A percentile compares a stretch with the other conserved stretches of the same genome.
Evolutionary conservation across 2,888 invertebrate genomes (phyloP).

Genomic region (Torymus texanus): DNA sequence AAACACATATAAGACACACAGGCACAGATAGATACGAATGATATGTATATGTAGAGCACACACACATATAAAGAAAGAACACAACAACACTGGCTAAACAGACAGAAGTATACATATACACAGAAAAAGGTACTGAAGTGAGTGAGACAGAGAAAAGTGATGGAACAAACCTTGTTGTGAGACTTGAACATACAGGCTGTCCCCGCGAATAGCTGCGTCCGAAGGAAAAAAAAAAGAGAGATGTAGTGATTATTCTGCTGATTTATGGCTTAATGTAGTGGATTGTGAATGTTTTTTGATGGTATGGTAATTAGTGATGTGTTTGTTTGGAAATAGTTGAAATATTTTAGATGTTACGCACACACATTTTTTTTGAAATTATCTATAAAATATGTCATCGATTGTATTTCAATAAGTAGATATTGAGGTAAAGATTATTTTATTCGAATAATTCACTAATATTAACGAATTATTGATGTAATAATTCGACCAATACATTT

Average conservation of each 20-base stretch:
- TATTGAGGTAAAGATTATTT: no score
- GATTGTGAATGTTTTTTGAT: neutral
- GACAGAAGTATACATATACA: slow-evolving; percentile 38
- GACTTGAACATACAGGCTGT: slow-evolving; percentile 76
- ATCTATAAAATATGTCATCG: no score
- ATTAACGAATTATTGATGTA: no score
- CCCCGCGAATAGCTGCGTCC: slow-evolving; percentile 77
- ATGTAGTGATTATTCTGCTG: slow-evolving; percentile 32
- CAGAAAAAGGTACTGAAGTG: slow-evolving; percentile 55
- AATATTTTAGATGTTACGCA: no score
- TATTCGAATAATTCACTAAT: no score
- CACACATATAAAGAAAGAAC: slow-evolving; percentile 9
- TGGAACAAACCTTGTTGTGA: slow-evolving; percentile 74
- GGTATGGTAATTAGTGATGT: neutral
- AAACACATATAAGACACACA: slow-evolving; percentile 4
- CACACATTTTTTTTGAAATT: no score
- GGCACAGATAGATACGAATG: no score
- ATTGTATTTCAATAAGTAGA: no score
- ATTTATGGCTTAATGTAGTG: slow-evolving; percentile 5
- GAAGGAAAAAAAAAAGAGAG: slow-evolving; percentile 38
- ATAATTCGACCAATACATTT: no score
- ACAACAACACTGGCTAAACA: neutral
- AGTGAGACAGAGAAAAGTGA: slow-evolving; percentile 57
- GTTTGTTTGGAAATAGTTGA: no score
- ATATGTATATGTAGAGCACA: neutral